Base-by-base conservation (phyloP, 2,797 vertebrate genomes). In the Argentina silus region DNA sequence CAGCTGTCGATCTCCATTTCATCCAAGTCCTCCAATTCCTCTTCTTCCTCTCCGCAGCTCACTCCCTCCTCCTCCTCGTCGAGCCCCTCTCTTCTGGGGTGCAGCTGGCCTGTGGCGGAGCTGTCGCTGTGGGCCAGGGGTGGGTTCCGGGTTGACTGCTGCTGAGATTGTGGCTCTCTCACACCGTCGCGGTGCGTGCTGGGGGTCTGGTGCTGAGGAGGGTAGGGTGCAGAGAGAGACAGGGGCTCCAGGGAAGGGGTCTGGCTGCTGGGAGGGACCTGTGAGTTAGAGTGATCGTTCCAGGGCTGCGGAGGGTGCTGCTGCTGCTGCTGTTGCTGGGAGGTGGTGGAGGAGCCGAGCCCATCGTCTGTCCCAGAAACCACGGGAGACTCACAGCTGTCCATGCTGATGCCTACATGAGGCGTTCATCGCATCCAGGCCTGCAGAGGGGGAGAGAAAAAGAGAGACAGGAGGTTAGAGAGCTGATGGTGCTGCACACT, bases 361-460 rank as follows among this genome's bases (percentile, higher is more conserved):
- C 98, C 97, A 99, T 98, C 96, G 94, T 99, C 98, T 97, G 97
- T 98, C 95, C 97, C 98, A 93, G 97, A 96, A 96, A 98, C 94
- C 94, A 96, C 95, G 84, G 97, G 96, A 94, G 96, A 97, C 96
- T 99, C 98, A 99, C 98, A 98, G 97, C 96, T 96, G 96, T 99
- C 98, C 98, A 99, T 99, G 96, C 95, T 95, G 95, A 96, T 95
- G 96, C 95, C 95, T 95, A 97, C 95, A 95, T 94, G 95, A 96
- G 97, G 97, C 94, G 92, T 94, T 98, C 98, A 99, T 99, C 92
- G 98, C 97, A 98, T 96, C 97, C 95, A 95, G 93, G 97, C 96
- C 98, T 99, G 92, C 60, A 85, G 79, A 87, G 75, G 90, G 75
- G 89, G 50, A 89, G 60, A 67, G 19, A 76, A 85, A 81, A 61